phyloP scores from a whole-genome alignment of 2,797 vertebrate genomes.

The Myotis planiceps region DNA sequence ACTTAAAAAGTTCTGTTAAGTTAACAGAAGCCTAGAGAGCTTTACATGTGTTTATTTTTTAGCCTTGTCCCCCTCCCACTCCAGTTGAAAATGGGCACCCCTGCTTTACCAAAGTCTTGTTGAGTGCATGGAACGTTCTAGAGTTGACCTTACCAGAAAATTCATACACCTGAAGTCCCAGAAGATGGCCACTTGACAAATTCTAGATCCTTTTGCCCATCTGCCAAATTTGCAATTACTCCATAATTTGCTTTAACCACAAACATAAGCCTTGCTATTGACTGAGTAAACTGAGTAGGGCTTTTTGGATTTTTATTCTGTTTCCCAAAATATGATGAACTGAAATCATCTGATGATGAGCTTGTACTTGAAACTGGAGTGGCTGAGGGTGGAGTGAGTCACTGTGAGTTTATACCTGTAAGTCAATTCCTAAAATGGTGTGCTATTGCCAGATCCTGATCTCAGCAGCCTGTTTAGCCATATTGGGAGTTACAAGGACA shows the following conservation, averaged over 20 bases:
- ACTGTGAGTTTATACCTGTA: conserved; percentile 46
- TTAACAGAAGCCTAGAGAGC: not conserved
- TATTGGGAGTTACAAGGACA: not conserved
- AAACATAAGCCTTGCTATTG: conserved; percentile 71
- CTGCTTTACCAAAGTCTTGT: not conserved
- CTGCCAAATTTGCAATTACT: conserved; percentile 77
- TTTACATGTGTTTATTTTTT: not conserved
- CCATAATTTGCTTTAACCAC: conserved; percentile 69
- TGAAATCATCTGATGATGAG: conserved; percentile 77
- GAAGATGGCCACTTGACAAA: conserved; percentile 30
- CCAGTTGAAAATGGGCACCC: not conserved
- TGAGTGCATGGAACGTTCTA: not conserved
- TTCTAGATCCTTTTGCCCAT: conserved; percentile 18
- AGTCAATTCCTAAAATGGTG: not conserved
- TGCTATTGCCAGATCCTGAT: not conserved
- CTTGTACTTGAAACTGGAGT: conserved; percentile 68
- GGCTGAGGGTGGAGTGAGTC: conserved; percentile 60
- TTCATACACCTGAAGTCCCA: conserved; percentile 46
- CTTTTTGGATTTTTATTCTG: conserved; percentile 69
- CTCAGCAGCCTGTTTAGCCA: not conserved
- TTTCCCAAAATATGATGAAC: conserved; percentile 76
- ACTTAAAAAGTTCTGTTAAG: not conserved
- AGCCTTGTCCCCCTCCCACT: not conserved
- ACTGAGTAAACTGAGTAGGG: conserved; percentile 67
- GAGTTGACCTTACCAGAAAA: conserved; percentile 9